phyloP scores from a whole-genome alignment of 2,888 invertebrate species.

The Thereva unica region DNA sequence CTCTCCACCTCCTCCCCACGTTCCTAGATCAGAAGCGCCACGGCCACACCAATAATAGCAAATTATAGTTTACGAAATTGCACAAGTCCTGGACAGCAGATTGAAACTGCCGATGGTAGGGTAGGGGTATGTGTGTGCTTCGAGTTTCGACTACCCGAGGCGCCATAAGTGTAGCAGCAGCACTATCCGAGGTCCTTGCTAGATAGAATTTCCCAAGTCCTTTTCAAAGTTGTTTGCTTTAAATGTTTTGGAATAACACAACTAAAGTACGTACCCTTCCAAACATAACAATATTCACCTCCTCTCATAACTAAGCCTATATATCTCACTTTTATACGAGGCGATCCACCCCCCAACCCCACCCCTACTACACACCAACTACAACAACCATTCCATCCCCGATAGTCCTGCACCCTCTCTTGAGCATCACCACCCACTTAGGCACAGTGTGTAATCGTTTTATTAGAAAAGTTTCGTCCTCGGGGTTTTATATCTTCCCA shows the following conservation, averaged over 20 bases:
- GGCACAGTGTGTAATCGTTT: conserved; percentile 43
- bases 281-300: conserved; percentile 13
- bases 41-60: conserved; percentile 17
- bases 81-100: not conserved
- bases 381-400: conserved; percentile 6
- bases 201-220: too few species aligned
- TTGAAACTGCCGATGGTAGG: not conserved
- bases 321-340: too few species aligned
- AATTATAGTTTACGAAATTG: conserved; percentile 12
- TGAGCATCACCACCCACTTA: not conserved
- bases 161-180: conserved; percentile 11
- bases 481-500: conserved; percentile 34
- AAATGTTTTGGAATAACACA: conserved; percentile 31
- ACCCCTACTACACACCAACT: not conserved
- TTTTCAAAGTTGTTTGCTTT: conserved; percentile 14
- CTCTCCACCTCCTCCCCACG: too few species aligned
- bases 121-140: not conserved
- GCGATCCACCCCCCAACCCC: not conserved
- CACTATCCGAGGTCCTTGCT: conserved; percentile 12
- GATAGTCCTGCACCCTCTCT: not conserved
- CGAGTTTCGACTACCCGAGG: not conserved
- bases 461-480: conserved; percentile 44
- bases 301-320: not conserved
- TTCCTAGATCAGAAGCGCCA: not conserved
- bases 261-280: conserved; percentile 17